Evolutionary conservation across 2,888 invertebrate species (phyloP), one percentile per base, ranked within the genome.

Genomic region (Harpalus rubripes): DNA sequence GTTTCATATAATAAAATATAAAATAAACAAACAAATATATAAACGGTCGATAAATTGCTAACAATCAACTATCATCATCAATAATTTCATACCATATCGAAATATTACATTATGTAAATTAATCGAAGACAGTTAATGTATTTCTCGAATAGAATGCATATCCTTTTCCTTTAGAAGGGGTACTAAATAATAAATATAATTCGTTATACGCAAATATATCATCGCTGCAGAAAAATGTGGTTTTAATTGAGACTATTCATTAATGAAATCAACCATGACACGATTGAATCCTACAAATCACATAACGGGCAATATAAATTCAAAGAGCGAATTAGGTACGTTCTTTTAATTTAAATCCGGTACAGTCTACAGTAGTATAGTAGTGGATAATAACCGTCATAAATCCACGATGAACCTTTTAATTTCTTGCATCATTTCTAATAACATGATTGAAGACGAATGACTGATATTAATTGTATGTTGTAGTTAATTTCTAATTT

Each of bases 211-310:
- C 39, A 44, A 44, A 76, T 22, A 78, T 18, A 56, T 56, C 58
- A 58, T 52, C 26, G 22, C 58, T 16, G n/a, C 26, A 22, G 32
- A 56, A 78, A 56, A 58, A 78, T 32, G 18, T 10, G 56, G 12
- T 18, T 68, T 81, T 65, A 81, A 81, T 81, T 52, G 39, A 65
- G 58, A 79, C 22, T 18, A 18, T 44, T 61, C 59, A 81, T 81
- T 81, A 63, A 63, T 61, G 61, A 39, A 59, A 81, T 63, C 63
- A 81, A 65, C 81, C 81, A 63, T 81, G 81, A 81, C 81, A 81
- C 65, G 22, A 65, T 22, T 81, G 68, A 68, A 68, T 68, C n/a
- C 39, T 22, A 81, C 65, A 52, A 65, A 32, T 56, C 65, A 65
- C 52, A 81, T 63, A 81, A 81, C 44, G 63, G 18, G 80, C 18